Base-by-base conservation (phyloP, 1,140 invertebrate genomes). In the Chionoecetes opilio region DNA sequence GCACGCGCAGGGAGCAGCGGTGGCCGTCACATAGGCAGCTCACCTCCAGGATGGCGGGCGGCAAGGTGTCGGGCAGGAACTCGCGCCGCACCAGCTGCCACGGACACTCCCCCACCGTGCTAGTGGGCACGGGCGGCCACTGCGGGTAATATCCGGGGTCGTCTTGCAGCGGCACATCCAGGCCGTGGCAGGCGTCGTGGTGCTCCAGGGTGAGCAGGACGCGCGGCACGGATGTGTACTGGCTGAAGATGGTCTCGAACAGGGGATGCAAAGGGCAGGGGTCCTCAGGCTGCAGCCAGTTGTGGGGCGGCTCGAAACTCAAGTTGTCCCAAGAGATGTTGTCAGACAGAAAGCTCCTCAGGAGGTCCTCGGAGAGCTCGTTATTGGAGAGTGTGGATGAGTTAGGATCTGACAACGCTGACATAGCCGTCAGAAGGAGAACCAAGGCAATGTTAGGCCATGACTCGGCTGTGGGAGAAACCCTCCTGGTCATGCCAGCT, bases 1-100 rank as follows among this genome's bases (percentile, higher is more conserved):
- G 90, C 21, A 14, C 63, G 2, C 17, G 46, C 17, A 35, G 11
- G 3, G 89, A 95, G 90, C 94, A 95, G 26, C 34, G 38, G 9
- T 87, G 84, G 14, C 84, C 94, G 84, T 95, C 34, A 41, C 94
- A 95, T 41, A 95, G 94, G 90, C 94, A 95, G 3, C 82, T 84
- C 34, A 95, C 84, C 29, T 95, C 94, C n/a, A 95, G 31, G 21
- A 95, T 92, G 46, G 90, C 46, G 31, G 94, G 82, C 8, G 94
- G 94, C 21, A 95, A 46, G 31, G 38, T 95, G 32, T 34, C 94
- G 9, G 38, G 75, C 6, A n/a, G 26, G 8, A 95, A 87, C 41
- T 92, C 84, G 26, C 84, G 38, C 82, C 53, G 91, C 84, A 82
- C 90, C 82, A 95, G 46, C 31, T 92, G n/a, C 94, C 94, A 95